A percentile compares a stretch with the other conserved stretches of the same genome.
phyloP scores from a whole-genome alignment of 2,888 invertebrate genomes.

The Danaus chrysippus region DNA sequence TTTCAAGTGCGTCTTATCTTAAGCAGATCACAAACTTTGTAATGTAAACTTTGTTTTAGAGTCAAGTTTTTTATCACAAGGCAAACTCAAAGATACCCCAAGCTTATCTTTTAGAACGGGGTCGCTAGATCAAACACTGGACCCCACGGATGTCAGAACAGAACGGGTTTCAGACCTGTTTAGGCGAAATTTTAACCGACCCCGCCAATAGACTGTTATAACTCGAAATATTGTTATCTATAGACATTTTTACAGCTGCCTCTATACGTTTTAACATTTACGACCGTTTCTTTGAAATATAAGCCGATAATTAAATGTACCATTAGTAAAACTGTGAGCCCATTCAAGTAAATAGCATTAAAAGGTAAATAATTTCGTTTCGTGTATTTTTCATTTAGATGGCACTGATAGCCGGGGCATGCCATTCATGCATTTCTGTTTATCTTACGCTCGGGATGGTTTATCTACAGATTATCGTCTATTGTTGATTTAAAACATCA shows the following conservation, averaged over 20 bases:
- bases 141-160: conserved; percentile 64
- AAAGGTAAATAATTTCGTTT: conserved; percentile 5
- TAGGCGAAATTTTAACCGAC: conserved; percentile 29
- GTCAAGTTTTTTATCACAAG: conserved; percentile 21
- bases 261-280: not conserved
- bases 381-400: conserved; percentile 20
- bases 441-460: conserved; percentile 1
- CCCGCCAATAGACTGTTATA: conserved; percentile 4
- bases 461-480: conserved; percentile 5
- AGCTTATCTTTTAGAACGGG: conserved; percentile 33
- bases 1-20: not conserved
- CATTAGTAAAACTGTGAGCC: not conserved
- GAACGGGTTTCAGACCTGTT: conserved; percentile 46
- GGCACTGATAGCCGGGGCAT: not conserved
- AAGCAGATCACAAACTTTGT: not conserved
- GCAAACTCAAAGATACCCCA: conserved; percentile 24
- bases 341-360: not conserved
- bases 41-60: conserved; percentile 6
- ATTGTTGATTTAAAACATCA: conserved; percentile 1
- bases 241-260: not conserved
- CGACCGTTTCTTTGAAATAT: not conserved
- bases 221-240: too few species aligned
- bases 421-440: conserved; percentile 5
- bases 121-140: conserved; percentile 57
- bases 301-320: not conserved